phyloP scores from a whole-genome alignment of 2,888 invertebrate species.

The Junonia oenone region DNA sequence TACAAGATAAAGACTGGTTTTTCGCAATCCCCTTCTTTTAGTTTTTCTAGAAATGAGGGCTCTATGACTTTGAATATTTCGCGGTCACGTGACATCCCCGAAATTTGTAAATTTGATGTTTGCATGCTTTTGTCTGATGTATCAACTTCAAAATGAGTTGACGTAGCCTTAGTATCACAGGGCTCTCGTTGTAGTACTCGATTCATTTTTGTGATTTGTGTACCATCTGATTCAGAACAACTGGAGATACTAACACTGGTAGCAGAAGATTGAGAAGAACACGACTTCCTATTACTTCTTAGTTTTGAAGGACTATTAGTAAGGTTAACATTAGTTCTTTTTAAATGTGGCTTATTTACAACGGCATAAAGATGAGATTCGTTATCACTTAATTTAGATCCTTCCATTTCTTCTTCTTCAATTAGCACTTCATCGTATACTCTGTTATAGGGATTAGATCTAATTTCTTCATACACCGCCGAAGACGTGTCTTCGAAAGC shows the following conservation, averaged over 20 bases:
- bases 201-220: constrained; percentile 73
- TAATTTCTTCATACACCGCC: constrained; percentile 62
- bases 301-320: constrained; percentile 69
- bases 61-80: constrained; percentile 82
- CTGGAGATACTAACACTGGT: constrained; percentile 77
- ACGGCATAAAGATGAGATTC: constrained; percentile 70
- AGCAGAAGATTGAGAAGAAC: constrained; percentile 71
- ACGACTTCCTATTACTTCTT: constrained; percentile 61
- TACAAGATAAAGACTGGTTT: constrained; percentile 94
- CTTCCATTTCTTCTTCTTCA: constrained; percentile 72
- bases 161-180: constrained; percentile 67
- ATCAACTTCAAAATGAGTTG: constrained; percentile 74
- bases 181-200: constrained; percentile 57
- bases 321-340: constrained; percentile 74
- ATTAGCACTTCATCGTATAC: constrained; percentile 70
- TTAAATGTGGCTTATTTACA: constrained; percentile 66
- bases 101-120: constrained; percentile 79
- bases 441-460: constrained; percentile 53
- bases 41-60: constrained; percentile 84
- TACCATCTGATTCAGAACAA: constrained; percentile 76
- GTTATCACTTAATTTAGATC: constrained; percentile 60
- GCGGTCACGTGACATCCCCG: constrained; percentile 56
- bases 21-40: constrained; percentile 82
- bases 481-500: constrained; percentile 64
- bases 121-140: constrained; percentile 87